Percentiles rank a stretch among this genome's conserved stretches.
Evolutionary conservation across 2,113 vertebrate genomes (phyloP).

Genomic region (Cheirogaleus medius): DNA sequence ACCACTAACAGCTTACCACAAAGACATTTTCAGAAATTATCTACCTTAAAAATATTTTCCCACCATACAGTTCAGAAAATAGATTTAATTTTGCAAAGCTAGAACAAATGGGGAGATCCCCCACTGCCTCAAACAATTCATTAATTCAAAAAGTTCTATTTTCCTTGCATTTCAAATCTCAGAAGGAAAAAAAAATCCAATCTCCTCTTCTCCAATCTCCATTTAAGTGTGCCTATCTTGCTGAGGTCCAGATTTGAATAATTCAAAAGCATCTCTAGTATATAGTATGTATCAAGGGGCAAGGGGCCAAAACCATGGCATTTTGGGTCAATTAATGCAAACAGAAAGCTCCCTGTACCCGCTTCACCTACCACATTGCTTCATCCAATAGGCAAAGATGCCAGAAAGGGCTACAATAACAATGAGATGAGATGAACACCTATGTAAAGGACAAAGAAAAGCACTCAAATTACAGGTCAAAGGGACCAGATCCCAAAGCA

Average conservation of each 20-base stretch:
- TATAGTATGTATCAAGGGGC: background rate
- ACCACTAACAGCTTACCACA: slow-evolving; percentile 54
- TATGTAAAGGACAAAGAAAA: background rate
- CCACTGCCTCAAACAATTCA: slow-evolving; percentile 33
- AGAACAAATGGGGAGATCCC: slow-evolving; percentile 9
- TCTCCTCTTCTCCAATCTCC: background rate
- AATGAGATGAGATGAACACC: background rate
- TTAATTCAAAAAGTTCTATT: slow-evolving; percentile 34
- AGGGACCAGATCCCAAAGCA: too few relatives aligned
- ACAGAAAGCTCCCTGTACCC: background rate
- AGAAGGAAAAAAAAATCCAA: background rate
- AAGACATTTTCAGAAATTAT: slow-evolving; percentile 67
- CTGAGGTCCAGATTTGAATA: background rate
- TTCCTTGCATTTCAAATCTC: background rate
- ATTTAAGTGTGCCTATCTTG: slow-evolving; percentile 11
- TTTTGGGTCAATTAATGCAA: background rate
- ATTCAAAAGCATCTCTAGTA: background rate
- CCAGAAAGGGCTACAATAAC: background rate
- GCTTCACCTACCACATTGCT: too few relatives aligned
- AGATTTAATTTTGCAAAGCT: slow-evolving; percentile 53
- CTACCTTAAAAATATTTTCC: slow-evolving; percentile 55
- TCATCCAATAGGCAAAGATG: background rate
- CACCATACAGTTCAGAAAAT: slow-evolving; percentile 6
- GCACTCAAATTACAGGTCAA: rapidly evolving
- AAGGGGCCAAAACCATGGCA: background rate